Evolutionary conservation across 2,888 invertebrate species (phyloP).

Genomic region (Punctoribates punctum): DNA sequence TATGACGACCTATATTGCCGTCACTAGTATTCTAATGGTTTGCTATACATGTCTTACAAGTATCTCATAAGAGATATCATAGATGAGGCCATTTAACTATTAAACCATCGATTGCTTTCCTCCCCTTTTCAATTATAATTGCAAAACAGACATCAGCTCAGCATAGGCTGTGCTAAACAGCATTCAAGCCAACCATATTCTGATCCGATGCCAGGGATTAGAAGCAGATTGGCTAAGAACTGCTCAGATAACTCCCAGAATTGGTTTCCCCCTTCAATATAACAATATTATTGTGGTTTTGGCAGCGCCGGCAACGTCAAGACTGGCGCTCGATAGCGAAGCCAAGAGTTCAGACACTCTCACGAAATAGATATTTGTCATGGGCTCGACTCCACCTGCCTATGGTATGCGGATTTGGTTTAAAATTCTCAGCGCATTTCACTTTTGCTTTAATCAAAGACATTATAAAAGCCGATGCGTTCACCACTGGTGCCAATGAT

Average conservation of each 20-base stretch:
- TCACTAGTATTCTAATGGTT: background rate
- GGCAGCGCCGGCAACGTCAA: conserved; percentile 10
- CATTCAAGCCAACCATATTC: background rate
- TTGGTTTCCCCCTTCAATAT: background rate
- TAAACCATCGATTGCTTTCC: conserved; percentile 25
- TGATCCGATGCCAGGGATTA: conserved; percentile 10
- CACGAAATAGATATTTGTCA: conserved; percentile 39
- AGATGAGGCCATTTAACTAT: conserved; percentile 38
- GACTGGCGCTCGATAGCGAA: conserved; percentile 15
- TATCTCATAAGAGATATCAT: conserved; percentile 9
- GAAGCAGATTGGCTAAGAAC: background rate
- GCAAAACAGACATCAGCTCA: conserved; percentile 27
- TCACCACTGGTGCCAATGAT: conserved; percentile 32
- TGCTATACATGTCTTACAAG: background rate
- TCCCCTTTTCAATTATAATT: conserved; percentile 38
- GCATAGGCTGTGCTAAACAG: conserved; percentile 11
- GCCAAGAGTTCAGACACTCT: conserved; percentile 30
- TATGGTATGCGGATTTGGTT: conserved; percentile 38
- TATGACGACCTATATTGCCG: conserved; percentile 34
- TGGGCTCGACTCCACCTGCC: conserved; percentile 34
- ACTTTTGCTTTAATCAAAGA: conserved; percentile 34
- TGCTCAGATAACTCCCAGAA: background rate
- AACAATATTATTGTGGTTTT: conserved; percentile 26
- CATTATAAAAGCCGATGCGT: conserved; percentile 14
- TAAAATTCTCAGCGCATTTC: conserved; percentile 33